Evolutionary conservation across 2,113 vertebrate species (phyloP), one percentile per base, ranked within the genome.

Genomic region (Etia nguti): DNA sequence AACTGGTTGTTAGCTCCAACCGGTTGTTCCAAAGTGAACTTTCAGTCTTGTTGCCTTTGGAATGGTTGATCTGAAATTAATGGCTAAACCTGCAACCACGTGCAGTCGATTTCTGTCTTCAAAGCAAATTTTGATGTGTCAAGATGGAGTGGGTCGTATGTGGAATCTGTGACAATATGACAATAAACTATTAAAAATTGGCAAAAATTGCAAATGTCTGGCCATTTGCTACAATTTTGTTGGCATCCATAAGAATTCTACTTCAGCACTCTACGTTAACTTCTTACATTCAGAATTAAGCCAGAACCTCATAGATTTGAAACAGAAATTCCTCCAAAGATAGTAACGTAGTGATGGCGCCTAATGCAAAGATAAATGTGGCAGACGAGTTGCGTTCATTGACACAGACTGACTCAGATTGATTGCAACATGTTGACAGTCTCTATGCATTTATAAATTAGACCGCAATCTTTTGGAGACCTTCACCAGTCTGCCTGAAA

Each of bases 1-100:
- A 3, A 24, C 0, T 2, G 4, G 13, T 73, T 43, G 41, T 46
- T 26, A 36, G 34, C 12, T 38, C 6, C 4, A 3, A 24, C 0
- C 3, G 4, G 13, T 73, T 43, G 41, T 46, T 26, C 41, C 13
- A 41, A 46, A 48, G 24, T 5, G 48, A 50, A 50, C 16, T 50
- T 18, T 16, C 48, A 50, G 7, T 50, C 48, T 50, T 18, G 16
- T 50, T 50, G 16, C 7, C 3, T 50, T 50, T 50, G 48, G 13
- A 18, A 50, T 50, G 6, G 7, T 18, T 50, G 48, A 6, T 48
- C 18, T 48, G 3, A 50, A 16, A 6, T 6, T 4, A 43, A 43
- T 11, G 11, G 4, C 41, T 5, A 13, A 11, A 11, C 10, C 10
- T 11, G 41, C 41, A 43, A 43, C 10, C 10, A 43, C 10, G 3